Percentiles rank a stretch among this genome's conserved stretches.
Evolutionary conservation across 1,140 invertebrate genomes (phyloP).

Genomic region (Dreissena polymorpha): DNA sequence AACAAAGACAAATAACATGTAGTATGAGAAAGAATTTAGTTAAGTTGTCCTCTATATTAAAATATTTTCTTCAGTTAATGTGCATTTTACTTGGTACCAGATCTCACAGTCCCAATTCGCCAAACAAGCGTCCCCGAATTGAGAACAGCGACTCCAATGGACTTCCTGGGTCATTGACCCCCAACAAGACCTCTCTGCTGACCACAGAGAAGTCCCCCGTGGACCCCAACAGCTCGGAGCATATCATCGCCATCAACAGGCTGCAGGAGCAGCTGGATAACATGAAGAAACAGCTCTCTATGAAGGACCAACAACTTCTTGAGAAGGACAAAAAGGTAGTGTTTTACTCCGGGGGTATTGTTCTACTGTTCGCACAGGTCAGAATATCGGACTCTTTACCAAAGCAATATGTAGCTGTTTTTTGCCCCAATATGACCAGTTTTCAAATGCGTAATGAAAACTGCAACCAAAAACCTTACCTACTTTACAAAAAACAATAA

Average conservation of each 20-base stretch:
- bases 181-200: constrained; percentile 42
- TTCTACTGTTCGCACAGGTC: no score
- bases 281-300: constrained; percentile 91
- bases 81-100: not conserved
- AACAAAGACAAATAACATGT: no score
- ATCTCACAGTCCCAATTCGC: constrained; percentile 39
- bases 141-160: constrained; percentile 53
- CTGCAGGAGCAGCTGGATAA: constrained; percentile 95
- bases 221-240: constrained; percentile 94
- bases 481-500: no score
- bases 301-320: constrained; percentile 92
- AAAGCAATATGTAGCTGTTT: no score
- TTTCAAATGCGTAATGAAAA: no score
- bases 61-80: no score
- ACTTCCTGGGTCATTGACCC: constrained; percentile 26
- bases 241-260: constrained; percentile 96
- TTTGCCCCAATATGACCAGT: no score
- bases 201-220: constrained; percentile 53
- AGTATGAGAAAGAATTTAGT: no score
- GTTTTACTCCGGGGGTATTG: no score
- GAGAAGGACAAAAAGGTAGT: constrained; percentile 94
- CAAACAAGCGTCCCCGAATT: constrained; percentile 6
- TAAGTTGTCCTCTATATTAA: no score
- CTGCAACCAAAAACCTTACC: no score
- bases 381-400: no score